Evolutionary conservation across 2,113 vertebrate species (phyloP).

Genomic region (Elephas maximus): DNA sequence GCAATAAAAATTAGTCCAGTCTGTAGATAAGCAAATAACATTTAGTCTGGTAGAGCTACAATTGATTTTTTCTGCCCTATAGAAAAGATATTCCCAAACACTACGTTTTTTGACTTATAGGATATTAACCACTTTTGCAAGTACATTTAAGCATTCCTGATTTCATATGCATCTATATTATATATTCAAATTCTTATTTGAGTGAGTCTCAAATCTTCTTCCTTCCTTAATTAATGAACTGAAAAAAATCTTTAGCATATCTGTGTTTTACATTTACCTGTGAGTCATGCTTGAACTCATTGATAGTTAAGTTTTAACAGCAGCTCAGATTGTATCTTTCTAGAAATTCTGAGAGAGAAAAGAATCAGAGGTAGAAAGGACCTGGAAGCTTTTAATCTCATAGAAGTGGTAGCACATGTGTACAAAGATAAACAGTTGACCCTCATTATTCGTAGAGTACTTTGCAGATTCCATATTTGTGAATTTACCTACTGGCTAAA

Average conservation of each 20-base stretch:
- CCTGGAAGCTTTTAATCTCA: background rate
- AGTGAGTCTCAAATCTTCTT: background rate
- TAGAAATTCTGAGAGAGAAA: background rate
- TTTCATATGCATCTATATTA: background rate
- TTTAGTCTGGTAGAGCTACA: background rate
- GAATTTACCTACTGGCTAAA: background rate
- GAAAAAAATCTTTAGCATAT: background rate
- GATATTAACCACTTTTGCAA: background rate
- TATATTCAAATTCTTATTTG: background rate
- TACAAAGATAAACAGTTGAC: background rate
- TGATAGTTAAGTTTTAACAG: background rate
- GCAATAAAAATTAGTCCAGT: background rate
- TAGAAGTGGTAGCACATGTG: constrained; percentile 2
- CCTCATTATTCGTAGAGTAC: too few relatives aligned
- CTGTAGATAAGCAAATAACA: background rate
- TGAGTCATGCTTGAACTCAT: background rate
- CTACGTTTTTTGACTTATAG: background rate
- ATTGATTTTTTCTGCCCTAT: background rate
- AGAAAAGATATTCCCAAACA: background rate
- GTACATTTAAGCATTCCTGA: background rate
- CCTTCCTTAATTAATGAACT: constrained; percentile 18
- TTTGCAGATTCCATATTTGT: background rate
- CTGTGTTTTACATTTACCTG: background rate
- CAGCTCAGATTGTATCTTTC: background rate
- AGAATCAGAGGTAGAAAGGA: background rate